These are phyloP conservation scores for Maccullochella peelii DNA, from an alignment of 2,113 vertebrate genomes.

Conservation along the genomic window DNA sequence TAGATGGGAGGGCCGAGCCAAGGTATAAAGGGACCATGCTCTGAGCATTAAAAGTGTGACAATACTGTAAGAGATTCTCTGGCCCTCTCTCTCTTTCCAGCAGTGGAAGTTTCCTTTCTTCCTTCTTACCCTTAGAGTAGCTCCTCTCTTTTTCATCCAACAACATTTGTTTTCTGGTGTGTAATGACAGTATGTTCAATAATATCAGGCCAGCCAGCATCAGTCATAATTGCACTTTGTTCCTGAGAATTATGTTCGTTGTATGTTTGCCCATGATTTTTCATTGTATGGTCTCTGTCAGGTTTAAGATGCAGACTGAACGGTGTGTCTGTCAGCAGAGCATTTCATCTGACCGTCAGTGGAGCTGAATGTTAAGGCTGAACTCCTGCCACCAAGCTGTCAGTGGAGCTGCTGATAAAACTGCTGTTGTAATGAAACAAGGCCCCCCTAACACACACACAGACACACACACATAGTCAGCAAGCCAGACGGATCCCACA, in stretches of 20 bases:
- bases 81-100: not conserved
- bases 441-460: constrained; percentile 1
- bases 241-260: not conserved
- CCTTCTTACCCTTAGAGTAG: too few species aligned
- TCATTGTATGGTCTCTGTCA: not conserved
- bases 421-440: constrained; percentile 43
- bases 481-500: constrained; percentile 37
- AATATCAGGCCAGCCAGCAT: not conserved
- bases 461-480: constrained; percentile 17
- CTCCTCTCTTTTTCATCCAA: not conserved
- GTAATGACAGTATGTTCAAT: not conserved
- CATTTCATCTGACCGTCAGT: constrained; percentile 48
- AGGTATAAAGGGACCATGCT: too few species aligned
- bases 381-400: constrained; percentile 61
- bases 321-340: constrained; percentile 50
- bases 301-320: constrained; percentile 12
- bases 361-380: constrained; percentile 49
- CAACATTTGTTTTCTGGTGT: not conserved
- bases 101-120: not conserved
- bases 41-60: too few species aligned
- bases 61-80: too few species aligned
- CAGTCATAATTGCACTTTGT: not conserved
- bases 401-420: constrained; percentile 57
- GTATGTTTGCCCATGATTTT: not conserved
- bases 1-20: too few species aligned